Percentiles rank a stretch among this genome's conserved stretches.
Conservation (phyloP, 1,140 invertebrate species). For the Drosophila setifemur region DNA sequence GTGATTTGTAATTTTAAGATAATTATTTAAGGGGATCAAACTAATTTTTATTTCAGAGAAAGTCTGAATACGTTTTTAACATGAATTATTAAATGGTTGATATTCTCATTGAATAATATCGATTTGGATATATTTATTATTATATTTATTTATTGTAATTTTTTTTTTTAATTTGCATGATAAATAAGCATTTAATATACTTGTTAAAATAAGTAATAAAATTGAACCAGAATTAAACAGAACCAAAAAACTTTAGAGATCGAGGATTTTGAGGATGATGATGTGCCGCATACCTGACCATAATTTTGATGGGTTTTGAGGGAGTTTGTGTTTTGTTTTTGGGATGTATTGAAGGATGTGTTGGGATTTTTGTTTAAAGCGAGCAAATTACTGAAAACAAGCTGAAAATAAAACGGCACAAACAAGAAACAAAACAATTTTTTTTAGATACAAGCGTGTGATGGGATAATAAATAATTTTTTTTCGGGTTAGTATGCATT, state of each 20-base stretch:
- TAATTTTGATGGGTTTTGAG: constrained; percentile 43
- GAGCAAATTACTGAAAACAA: constrained; percentile 35
- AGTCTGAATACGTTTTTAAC: too few relatives aligned
- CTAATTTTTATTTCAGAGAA: too few relatives aligned
- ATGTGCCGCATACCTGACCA: constrained; percentile 62
- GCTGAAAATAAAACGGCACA: constrained; percentile 70
- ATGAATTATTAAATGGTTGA: too few relatives aligned
- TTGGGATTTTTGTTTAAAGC: constrained; percentile 36
- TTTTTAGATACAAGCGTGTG: constrained; percentile 24
- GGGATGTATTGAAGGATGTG: constrained; percentile 10
- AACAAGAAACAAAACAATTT: constrained; percentile 45
- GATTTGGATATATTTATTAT: too few relatives aligned
- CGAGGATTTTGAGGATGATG: neutral
- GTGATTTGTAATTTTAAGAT: too few relatives aligned
- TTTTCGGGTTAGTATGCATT: neutral
- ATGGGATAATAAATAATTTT: neutral
- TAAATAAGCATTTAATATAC: too few relatives aligned
- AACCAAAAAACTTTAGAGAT: neutral
- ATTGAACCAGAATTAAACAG: too few relatives aligned
- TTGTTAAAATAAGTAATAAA: too few relatives aligned
- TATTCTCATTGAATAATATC: too few relatives aligned
- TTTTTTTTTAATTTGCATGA: too few relatives aligned
- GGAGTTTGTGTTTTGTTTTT: constrained; percentile 11
- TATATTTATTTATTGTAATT: too few relatives aligned
- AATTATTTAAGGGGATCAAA: too few relatives aligned